Conservation (phyloP, 2,113 vertebrate genomes). For the Laticauda laticaudata region DNA sequence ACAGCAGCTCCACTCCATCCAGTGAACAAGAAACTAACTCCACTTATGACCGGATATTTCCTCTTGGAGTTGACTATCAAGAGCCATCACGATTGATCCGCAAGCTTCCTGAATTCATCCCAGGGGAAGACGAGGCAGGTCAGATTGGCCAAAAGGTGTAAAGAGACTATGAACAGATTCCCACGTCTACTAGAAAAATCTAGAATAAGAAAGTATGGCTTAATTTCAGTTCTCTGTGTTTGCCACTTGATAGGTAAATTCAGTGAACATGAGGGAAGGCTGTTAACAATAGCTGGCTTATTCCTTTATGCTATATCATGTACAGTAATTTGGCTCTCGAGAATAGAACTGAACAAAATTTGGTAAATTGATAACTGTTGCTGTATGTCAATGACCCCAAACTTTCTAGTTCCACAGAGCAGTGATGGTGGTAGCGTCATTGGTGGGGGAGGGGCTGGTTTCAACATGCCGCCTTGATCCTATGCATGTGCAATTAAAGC, state of each 20-base stretch:
- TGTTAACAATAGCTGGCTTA: neutral
- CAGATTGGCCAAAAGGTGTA: slow-evolving; percentile 41
- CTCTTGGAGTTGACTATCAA: slow-evolving; percentile 91
- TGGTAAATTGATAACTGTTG: neutral
- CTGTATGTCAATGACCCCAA: too few relatives aligned
- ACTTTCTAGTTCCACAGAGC: too few relatives aligned
- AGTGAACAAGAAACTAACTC: slow-evolving; percentile 87
- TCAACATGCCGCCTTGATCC: too few relatives aligned
- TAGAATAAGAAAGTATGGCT: neutral
- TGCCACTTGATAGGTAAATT: neutral
- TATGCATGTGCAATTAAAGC: too few relatives aligned
- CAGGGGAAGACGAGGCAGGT: slow-evolving; percentile 81
- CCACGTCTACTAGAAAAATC: neutral
- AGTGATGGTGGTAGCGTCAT: too few relatives aligned
- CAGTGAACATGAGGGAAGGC: neutral
- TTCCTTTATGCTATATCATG: neutral
- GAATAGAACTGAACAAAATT: neutral
- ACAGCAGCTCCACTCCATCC: slow-evolving; percentile 82
- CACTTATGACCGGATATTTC: slow-evolving; percentile 94
- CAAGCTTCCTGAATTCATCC: slow-evolving; percentile 86
- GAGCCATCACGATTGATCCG: slow-evolving; percentile 88
- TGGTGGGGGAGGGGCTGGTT: too few relatives aligned
- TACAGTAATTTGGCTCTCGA: neutral
- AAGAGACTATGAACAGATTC: neutral
- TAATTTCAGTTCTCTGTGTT: neutral